These are phyloP conservation scores for Oreochromis grahami DNA, from an alignment of 2,797 vertebrate genomes.

Conservation along the genomic window DNA sequence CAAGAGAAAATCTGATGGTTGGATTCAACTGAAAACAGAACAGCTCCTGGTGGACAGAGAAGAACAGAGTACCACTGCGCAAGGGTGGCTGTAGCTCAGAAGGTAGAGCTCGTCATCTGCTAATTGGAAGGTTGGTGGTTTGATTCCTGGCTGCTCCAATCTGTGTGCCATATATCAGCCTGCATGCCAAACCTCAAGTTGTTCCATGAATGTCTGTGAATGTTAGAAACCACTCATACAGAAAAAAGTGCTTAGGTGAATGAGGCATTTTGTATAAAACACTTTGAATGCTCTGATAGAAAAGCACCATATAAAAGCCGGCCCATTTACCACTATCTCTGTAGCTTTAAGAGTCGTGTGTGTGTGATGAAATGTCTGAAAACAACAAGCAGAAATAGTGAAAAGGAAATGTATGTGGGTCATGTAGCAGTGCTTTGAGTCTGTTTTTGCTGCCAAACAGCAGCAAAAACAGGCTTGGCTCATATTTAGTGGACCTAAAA, in stretches of 20 bases:
- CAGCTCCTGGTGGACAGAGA: not conserved
- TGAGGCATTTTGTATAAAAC: not conserved
- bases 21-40: not conserved
- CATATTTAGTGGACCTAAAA: not conserved
- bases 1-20: not conserved
- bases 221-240: not conserved
- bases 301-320: not conserved
- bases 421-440: not conserved
- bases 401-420: not conserved
- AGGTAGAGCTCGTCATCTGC: not conserved
- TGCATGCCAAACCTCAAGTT: not conserved
- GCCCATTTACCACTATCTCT: not conserved
- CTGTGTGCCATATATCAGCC: not conserved
- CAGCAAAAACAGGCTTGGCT: not conserved
- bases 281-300: not conserved
- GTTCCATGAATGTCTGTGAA: not conserved
- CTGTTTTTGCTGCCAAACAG: not conserved
- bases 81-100: not conserved
- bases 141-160: not conserved
- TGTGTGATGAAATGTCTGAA: not conserved
- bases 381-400: not conserved
- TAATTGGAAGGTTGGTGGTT: not conserved
- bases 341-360: not conserved
- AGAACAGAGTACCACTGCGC: not conserved
- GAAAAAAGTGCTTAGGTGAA: not conserved